These are phyloP conservation scores for Aphis craccivora DNA, from an alignment of 1,140 invertebrate species.

Conservation along the genomic window DNA sequence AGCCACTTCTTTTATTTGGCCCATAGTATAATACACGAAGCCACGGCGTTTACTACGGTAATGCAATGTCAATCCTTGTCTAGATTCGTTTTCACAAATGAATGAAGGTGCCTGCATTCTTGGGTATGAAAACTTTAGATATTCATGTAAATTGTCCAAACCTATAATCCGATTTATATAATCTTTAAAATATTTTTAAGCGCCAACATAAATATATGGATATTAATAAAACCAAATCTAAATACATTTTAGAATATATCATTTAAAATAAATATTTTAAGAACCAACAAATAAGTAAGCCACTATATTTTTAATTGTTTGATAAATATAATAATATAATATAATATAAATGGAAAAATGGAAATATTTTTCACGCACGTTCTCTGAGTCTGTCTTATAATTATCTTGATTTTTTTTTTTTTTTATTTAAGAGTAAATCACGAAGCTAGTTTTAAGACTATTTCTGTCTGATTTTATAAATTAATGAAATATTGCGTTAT, in stretches of 20 bases:
- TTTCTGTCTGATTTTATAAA: no score
- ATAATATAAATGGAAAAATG: no score
- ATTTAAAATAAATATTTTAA: no score
- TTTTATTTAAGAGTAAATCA: no score
- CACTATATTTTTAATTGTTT: no score
- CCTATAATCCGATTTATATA: constrained; percentile 61
- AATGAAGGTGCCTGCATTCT: constrained; percentile 92
- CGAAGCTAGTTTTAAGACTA: no score
- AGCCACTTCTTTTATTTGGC: constrained; percentile 85
- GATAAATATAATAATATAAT: no score
- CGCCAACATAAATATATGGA: background rate
- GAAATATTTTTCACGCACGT: no score
- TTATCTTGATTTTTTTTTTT: no score
- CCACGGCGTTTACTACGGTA: constrained; percentile 91
- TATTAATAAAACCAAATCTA: background rate
- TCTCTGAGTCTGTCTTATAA: no score
- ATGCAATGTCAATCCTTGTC: constrained; percentile 89
- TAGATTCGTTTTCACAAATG: constrained; percentile 94
- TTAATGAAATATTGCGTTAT: no score
- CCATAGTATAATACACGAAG: constrained; percentile 96
- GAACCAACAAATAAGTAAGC: no score
- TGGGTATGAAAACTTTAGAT: constrained; percentile 95
- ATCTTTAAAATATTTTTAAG: background rate
- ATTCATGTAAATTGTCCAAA: constrained; percentile 96
- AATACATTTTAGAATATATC: background rate